These are phyloP conservation scores for Drosophila trapezifrons DNA, from an alignment of 1,140 invertebrate genomes.

Conservation along the genomic window DNA sequence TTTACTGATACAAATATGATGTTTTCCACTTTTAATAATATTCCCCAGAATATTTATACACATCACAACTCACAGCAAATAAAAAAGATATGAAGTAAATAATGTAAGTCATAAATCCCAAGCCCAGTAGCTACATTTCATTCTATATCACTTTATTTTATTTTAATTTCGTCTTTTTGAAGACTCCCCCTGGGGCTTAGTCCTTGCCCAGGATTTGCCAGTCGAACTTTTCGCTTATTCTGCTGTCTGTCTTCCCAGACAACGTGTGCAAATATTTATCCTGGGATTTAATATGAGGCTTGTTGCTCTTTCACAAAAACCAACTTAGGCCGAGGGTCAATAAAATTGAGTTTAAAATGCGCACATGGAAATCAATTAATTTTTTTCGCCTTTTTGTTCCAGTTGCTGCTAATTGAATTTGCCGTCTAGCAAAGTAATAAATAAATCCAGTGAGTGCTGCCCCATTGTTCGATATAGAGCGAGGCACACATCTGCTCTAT, in stretches of 20 bases:
- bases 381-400: constrained; percentile 32
- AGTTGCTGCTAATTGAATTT: constrained; percentile 71
- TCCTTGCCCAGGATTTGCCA: constrained; percentile 49
- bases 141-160: constrained; percentile 15
- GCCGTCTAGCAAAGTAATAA: constrained; percentile 33
- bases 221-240: constrained; percentile 62
- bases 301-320: constrained; percentile 32
- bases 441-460: constrained; percentile 17
- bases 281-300: constrained; percentile 59
- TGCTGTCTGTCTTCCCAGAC: constrained; percentile 51
- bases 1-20: background rate
- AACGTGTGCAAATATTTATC: constrained; percentile 74
- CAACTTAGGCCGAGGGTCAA: constrained; percentile 44
- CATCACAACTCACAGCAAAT: constrained; percentile 39
- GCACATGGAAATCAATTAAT: constrained; percentile 61
- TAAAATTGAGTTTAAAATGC: constrained; percentile 19
- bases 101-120: constrained; percentile 25
- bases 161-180: constrained; percentile 64
- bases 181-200: constrained; percentile 26
- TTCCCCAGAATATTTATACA: background rate
- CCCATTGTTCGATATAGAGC: constrained; percentile 24
- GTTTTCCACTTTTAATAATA: background rate
- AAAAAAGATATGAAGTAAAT: constrained; percentile 43
- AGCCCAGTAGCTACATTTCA: constrained; percentile 14
- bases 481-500: constrained; percentile 33